A percentile compares a stretch with the other conserved stretches of the same genome.
Conservation (phyloP, 2,113 vertebrate genomes). For the Pomatorhinus ruficollis region DNA sequence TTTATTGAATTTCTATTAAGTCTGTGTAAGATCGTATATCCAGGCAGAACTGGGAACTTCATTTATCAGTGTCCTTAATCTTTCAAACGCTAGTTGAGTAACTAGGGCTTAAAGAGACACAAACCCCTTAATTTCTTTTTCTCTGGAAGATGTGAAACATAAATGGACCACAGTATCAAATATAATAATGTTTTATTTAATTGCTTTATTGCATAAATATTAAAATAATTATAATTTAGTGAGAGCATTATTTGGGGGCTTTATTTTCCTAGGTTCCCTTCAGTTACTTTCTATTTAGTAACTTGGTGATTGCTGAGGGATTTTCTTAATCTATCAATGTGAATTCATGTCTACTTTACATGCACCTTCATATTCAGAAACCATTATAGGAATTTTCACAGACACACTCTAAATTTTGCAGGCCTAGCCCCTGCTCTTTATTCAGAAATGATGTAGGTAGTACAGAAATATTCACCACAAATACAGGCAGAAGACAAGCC, state of each 20-base stretch:
- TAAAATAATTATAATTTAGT: background rate
- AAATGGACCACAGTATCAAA: background rate
- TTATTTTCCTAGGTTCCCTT: background rate
- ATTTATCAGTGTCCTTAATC: constrained; percentile 4
- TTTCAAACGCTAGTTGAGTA: background rate
- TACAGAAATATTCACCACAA: background rate
- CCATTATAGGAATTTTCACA: background rate
- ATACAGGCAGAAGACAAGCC: background rate
- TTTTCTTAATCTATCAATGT: background rate
- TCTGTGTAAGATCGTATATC: background rate
- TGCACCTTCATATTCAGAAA: background rate
- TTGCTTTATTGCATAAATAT: background rate
- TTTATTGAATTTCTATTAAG: constrained; percentile 27
- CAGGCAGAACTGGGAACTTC: background rate
- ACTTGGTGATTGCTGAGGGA: background rate
- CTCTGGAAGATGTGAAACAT: background rate
- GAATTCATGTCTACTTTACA: background rate
- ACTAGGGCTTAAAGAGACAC: background rate
- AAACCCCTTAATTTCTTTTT: background rate
- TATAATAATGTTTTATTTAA: background rate
- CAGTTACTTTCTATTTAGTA: background rate
- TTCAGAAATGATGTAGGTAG: background rate
- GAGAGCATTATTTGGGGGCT: background rate
- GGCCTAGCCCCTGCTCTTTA: background rate
- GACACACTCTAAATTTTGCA: background rate